These are phyloP conservation scores for Platerodrilus igneus DNA, from an alignment of 2,888 invertebrate species.

Conservation along the genomic window DNA sequence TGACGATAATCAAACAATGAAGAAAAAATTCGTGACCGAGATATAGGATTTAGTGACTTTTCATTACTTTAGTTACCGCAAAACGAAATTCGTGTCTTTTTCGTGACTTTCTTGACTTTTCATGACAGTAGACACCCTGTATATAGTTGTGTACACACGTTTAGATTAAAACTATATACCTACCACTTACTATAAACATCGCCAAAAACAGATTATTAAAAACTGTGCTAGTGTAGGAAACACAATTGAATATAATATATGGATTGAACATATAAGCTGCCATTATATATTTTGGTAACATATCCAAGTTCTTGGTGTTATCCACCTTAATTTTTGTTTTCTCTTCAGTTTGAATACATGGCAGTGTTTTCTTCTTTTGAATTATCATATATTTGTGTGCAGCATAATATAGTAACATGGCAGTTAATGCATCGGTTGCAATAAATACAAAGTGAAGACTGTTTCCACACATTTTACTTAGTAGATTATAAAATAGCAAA, in stretches of 20 bases:
- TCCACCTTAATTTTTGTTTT: slow-evolving; percentile 52
- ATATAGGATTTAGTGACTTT: no score
- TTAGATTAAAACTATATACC: no score
- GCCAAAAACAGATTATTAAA: slow-evolving; percentile 82
- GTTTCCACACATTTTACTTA: slow-evolving; percentile 53
- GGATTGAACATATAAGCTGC: slow-evolving; percentile 86
- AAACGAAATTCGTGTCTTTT: no score
- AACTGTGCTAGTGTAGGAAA: slow-evolving; percentile 83
- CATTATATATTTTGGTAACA: slow-evolving; percentile 65
- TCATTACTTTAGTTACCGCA: no score
- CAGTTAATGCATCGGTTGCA: slow-evolving; percentile 69
- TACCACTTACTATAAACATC: slow-evolving; percentile 63
- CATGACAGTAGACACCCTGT: no score
- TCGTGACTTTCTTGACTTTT: no score
- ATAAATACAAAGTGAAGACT: slow-evolving; percentile 64
- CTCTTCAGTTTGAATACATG: slow-evolving; percentile 60
- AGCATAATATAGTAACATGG: slow-evolving; percentile 64
- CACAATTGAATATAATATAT: slow-evolving; percentile 79
- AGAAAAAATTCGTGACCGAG: no score
- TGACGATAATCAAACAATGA: no score
- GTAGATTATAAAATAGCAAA: slow-evolving; percentile 59
- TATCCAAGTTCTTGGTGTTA: slow-evolving; percentile 54
- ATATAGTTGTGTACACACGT: no score
- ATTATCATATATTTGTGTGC: slow-evolving; percentile 70
- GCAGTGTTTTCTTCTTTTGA: slow-evolving; percentile 47